These are phyloP conservation scores for Lagodon rhomboides DNA, from an alignment of 2,797 vertebrate genomes.

Conservation along the genomic window DNA sequence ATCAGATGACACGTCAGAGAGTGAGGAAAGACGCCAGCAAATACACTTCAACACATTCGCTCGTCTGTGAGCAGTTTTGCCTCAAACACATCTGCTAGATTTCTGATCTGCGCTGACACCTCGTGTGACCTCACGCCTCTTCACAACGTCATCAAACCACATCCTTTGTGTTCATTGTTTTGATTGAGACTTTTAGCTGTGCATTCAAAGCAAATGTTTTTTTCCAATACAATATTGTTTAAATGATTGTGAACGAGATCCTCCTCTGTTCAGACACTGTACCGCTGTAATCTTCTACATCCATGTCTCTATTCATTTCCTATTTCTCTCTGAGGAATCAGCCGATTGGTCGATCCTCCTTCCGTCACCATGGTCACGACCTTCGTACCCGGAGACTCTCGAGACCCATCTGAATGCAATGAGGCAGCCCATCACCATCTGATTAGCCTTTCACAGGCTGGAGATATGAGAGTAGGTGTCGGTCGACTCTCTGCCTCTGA, in stretches of 20 bases:
- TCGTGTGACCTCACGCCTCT: no score
- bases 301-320: slow-evolving; percentile 17
- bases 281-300: neutral
- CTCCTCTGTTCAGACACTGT: neutral
- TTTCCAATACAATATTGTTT: neutral
- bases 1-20: no score
- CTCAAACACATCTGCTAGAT: no score
- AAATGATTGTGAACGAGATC: neutral
- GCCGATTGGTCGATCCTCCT: slow-evolving; percentile 12
- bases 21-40: no score
- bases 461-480: slow-evolving; percentile 30
- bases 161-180: no score
- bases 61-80: no score
- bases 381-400: slow-evolving; percentile 40
- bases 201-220: neutral
- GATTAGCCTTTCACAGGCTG: slow-evolving; percentile 54
- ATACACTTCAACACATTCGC: no score
- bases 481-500: slow-evolving; percentile 40
- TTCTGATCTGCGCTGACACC: no score
- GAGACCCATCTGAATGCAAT: slow-evolving; percentile 49
- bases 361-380: slow-evolving; percentile 52
- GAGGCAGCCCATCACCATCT: slow-evolving; percentile 43
- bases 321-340: slow-evolving; percentile 1
- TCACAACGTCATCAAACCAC: no score
- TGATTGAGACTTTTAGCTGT: no score